Base-by-base conservation (phyloP, 2,888 invertebrate genomes). In the Iselma pallidipennis region DNA sequence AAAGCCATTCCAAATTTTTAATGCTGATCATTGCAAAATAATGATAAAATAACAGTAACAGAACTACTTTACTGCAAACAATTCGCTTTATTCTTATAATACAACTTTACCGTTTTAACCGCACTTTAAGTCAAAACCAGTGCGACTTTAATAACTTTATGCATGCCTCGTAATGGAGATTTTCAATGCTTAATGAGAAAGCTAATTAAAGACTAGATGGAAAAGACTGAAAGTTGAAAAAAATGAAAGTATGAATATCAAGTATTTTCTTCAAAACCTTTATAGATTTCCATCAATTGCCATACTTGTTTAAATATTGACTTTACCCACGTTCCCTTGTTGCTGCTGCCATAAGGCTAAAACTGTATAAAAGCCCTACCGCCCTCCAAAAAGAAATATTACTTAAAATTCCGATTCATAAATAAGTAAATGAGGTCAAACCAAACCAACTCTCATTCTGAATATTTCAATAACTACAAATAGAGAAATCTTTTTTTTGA, bases 401-500 rank as follows among this genome's bases (percentile, higher is more conserved):
- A 61, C 57, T 61, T 61, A 61, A 61, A 61, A 61, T 61, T 61
- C 61, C 57, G 53, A 54, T 57, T 61, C 61, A 61, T 61, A 61
- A 61, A 61, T 61, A 61, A 57, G 57, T 61, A 57, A 61, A 57
- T 31, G 61, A 31, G 42, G 7, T n/a, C 2, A 25, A 2, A 1
- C 10, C 31, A 45, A 58, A 51, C 51, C 54, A 55, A 49, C 58
- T 59, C 59, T 55, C 57, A 55, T 63, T 48, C 51, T 63, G 62
- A 59, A 63, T 63, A 63, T 59, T 63, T 63, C 62, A 63, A 63
- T 59, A 59, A 63, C 59, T 63, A 58, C 62, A 59, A 55, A 58
- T 63, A 63, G 59, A 59, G 59, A 63, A 63, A 55, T 59, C 55
- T 63, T 55, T 52, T 45, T 48, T 37, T 16, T 49, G 45, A 56